Conservation (phyloP, 2,888 invertebrate genomes). For the Trissonchulus latispiculum region DNA sequence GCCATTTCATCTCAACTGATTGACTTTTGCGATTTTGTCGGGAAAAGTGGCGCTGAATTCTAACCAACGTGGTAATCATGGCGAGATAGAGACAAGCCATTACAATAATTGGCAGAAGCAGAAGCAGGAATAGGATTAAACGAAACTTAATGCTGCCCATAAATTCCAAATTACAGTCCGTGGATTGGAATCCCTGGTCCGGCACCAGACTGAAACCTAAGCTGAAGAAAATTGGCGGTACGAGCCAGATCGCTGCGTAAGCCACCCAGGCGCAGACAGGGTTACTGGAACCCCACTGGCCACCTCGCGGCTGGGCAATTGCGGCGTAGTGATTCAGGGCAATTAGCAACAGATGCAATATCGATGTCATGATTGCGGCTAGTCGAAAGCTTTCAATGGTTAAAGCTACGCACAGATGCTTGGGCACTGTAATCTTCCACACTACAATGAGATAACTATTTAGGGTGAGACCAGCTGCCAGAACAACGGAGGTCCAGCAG, state of each 20-base stretch:
- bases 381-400: conserved; percentile 48
- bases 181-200: conserved; percentile 43
- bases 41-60: conserved; percentile 1
- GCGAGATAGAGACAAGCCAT: conserved; percentile 1
- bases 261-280: too few relatives aligned
- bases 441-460: conserved; percentile 51
- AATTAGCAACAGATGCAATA: conserved; percentile 54
- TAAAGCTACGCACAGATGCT: conserved; percentile 28
- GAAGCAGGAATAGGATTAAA: conserved; percentile 41
- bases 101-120: conserved; percentile 6
- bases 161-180: conserved; percentile 18
- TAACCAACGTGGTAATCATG: conserved; percentile 3
- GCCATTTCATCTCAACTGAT: conserved; percentile 11
- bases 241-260: conserved; percentile 53
- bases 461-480: conserved; percentile 51
- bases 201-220: conserved; percentile 50
- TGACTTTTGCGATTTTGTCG: conserved; percentile 2
- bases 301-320: conserved; percentile 53
- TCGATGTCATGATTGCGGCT: conserved; percentile 54
- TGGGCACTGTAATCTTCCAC: conserved; percentile 26
- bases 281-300: conserved; percentile 37
- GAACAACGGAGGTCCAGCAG: conserved; percentile 52
- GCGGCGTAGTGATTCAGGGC: conserved; percentile 58
- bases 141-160: neutral
- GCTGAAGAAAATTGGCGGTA: conserved; percentile 51